Evolutionary conservation across 2,113 vertebrate species (phyloP).

Genomic region (Echinops telfairi): DNA sequence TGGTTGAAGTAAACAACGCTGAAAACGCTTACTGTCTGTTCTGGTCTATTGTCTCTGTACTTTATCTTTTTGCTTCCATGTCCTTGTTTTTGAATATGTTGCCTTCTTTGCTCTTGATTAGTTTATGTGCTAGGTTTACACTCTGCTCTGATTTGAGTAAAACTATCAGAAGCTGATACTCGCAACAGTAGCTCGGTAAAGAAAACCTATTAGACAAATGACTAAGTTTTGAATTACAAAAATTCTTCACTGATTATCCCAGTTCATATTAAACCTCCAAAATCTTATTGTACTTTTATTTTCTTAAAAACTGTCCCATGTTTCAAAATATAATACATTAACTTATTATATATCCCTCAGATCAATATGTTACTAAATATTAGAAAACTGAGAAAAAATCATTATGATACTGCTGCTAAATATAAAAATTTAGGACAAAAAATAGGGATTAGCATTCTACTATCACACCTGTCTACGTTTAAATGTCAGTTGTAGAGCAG

Average conservation of each 20-base stretch:
- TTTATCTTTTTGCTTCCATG: not conserved
- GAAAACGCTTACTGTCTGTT: not conserved
- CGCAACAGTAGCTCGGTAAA: not conserved
- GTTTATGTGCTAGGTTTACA: not conserved
- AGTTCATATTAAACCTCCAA: not conserved
- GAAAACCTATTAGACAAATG: not conserved
- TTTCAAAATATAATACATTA: not conserved
- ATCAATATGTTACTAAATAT: conserved; percentile 35
- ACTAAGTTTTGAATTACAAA: not conserved
- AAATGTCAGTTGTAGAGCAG: not conserved
- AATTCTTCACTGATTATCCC: not conserved
- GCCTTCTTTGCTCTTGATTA: not conserved
- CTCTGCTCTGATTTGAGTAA: not conserved
- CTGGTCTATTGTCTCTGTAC: not conserved
- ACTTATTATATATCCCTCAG: conserved; percentile 21
- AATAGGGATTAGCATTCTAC: conserved; percentile 29
- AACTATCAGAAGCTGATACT: not conserved
- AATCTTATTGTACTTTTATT: conserved; percentile 2
- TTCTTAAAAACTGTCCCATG: conserved; percentile 25
- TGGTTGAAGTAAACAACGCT: not conserved
- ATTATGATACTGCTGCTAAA: conserved; percentile 50
- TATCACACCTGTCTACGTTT: conserved; percentile 4
- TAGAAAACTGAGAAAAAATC: not conserved
- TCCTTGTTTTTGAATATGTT: not conserved
- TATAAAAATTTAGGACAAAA: conserved; percentile 31